Evolutionary conservation across 2,113 vertebrate species (phyloP).

Genomic region (Xenotilapia leptura): DNA sequence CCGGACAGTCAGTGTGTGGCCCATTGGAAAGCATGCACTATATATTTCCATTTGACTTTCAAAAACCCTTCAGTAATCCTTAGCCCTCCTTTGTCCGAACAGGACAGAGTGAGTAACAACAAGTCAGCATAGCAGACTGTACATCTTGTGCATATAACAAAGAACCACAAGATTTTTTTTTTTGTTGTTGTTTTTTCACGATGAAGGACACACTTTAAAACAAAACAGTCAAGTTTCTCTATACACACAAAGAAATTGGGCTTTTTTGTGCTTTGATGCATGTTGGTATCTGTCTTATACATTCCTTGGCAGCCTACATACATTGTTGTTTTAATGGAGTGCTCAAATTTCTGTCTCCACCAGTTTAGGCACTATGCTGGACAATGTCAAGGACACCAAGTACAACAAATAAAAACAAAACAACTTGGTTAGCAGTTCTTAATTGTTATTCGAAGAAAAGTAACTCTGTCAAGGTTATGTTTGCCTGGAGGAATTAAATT

Average conservation of each 20-base stretch:
- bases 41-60: slow-evolving; percentile 15
- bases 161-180: slow-evolving; percentile 13
- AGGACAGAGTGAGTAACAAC: not conserved
- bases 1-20: slow-evolving; percentile 16
- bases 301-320: slow-evolving; percentile 42
- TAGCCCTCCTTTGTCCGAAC: not conserved
- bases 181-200: slow-evolving; percentile 1
- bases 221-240: not conserved
- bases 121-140: slow-evolving; percentile 11
- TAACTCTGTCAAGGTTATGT: not conserved
- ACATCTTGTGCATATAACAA: slow-evolving; percentile 19
- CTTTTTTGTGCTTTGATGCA: slow-evolving; percentile 30
- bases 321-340: slow-evolving; percentile 49
- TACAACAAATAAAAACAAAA: slow-evolving; percentile 9
- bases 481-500: slow-evolving; percentile 8
- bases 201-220: not conserved
- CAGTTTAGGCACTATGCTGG: slow-evolving; percentile 61
- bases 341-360: slow-evolving; percentile 32
- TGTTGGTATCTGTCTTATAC: slow-evolving; percentile 26
- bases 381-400: slow-evolving; percentile 42
- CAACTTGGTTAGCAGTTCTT: not conserved
- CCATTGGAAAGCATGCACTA: slow-evolving; percentile 56
- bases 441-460: not conserved
- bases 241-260: not conserved
- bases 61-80: not conserved